Conservation (phyloP, 2,797 vertebrate species). For the Botia almorhae region DNA sequence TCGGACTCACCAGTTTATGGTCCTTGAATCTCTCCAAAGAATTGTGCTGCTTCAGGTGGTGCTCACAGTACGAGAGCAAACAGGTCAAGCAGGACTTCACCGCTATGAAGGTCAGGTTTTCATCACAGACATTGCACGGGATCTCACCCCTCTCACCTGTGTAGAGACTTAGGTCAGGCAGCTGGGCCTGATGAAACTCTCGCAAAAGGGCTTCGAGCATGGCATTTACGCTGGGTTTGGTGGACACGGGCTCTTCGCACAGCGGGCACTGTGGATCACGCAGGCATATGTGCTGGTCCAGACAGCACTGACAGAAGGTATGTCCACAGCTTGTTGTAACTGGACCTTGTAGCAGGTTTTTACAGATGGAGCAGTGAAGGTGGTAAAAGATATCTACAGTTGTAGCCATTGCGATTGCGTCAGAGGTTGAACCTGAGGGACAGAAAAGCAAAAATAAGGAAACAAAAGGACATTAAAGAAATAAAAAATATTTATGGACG, state of each 20-base stretch:
- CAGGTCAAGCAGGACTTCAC: conserved; percentile 11
- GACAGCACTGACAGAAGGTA: conserved; percentile 66
- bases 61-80: not conserved
- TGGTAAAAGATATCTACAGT: conserved; percentile 26
- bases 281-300: rapidly evolving
- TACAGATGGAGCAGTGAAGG: conserved; percentile 70
- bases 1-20: conserved; percentile 3
- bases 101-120: not conserved
- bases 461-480: too few species aligned
- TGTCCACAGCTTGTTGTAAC: conserved; percentile 73
- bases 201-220: not conserved
- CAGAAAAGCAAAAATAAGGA: not conserved
- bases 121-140: not conserved
- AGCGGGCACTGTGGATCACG: conserved; percentile 61
- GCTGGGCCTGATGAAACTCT: conserved; percentile 18
- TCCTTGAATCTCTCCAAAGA: not conserved
- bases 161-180: not conserved
- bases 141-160: not conserved
- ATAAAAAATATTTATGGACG: too few species aligned
- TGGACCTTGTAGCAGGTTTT: conserved; percentile 57
- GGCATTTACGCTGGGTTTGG: not conserved
- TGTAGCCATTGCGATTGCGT: conserved; percentile 1
- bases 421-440: not conserved
- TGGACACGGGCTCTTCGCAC: conserved; percentile 57
- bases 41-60: not conserved